These are phyloP conservation scores for Pseudopodoces humilis DNA, from an alignment of 2,113 vertebrate genomes.

Conservation along the genomic window DNA sequence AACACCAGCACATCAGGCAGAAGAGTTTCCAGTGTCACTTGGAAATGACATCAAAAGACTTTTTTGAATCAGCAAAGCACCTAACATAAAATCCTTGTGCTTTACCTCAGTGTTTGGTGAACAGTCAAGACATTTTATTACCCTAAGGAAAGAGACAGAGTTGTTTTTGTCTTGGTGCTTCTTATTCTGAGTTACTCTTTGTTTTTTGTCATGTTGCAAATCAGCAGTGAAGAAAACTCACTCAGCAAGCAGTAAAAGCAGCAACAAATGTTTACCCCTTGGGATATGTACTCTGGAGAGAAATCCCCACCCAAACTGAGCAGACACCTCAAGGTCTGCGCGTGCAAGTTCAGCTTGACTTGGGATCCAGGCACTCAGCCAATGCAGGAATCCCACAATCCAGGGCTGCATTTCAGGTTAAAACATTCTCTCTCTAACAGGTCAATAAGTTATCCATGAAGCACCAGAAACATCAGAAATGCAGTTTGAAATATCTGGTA, in stretches of 20 bases:
- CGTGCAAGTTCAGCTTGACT: background rate
- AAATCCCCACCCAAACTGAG: slow-evolving; percentile 37
- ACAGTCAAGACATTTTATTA: background rate
- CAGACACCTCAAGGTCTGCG: slow-evolving; percentile 30
- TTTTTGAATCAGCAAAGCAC: background rate
- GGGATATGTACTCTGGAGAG: slow-evolving; percentile 50
- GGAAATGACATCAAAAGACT: background rate
- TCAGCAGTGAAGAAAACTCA: slow-evolving; percentile 39
- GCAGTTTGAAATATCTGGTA: slow-evolving; percentile 14
- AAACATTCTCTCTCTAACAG: background rate
- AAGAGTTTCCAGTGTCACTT: background rate
- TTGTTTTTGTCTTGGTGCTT: slow-evolving; percentile 22
- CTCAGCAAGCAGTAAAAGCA: slow-evolving; percentile 50
- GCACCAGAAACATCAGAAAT: background rate
- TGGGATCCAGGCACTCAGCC: slow-evolving; percentile 8
- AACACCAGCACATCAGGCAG: background rate
- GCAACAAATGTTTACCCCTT: slow-evolving; percentile 64
- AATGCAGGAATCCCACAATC: background rate
- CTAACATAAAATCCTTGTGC: background rate
- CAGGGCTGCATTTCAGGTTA: background rate
- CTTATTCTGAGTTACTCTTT: slow-evolving; percentile 19
- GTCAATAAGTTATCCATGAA: slow-evolving; percentile 31
- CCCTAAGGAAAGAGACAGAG: slow-evolving; percentile 40
- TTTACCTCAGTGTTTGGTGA: background rate
- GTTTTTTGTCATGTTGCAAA: slow-evolving; percentile 48